These are phyloP conservation scores for Corythoichthys haematopterus DNA, from an alignment of 2,113 vertebrate species.

Conservation along the genomic window DNA sequence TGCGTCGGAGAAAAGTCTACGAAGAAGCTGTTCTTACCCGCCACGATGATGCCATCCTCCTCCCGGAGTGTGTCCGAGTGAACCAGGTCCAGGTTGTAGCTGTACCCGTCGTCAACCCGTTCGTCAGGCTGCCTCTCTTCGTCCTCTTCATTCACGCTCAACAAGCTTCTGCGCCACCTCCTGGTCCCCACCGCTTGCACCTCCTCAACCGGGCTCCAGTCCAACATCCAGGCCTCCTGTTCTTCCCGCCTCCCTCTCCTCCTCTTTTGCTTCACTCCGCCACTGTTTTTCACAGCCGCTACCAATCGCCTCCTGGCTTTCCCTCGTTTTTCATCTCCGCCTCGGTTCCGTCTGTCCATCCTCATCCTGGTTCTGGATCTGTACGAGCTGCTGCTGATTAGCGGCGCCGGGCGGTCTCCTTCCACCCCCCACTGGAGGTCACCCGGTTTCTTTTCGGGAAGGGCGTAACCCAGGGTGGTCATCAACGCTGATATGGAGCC, in stretches of 20 bases:
- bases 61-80: constrained; percentile 27
- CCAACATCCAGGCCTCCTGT: constrained; percentile 29
- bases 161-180: constrained; percentile 58
- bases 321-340: constrained; percentile 42
- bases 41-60: constrained; percentile 37
- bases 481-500: constrained; percentile 90
- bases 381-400: constrained; percentile 56
- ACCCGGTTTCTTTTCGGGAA: constrained; percentile 59
- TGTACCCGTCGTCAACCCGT: constrained; percentile 26
- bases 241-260: constrained; percentile 59
- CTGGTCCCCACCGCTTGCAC: constrained; percentile 29
- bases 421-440: constrained; percentile 13
- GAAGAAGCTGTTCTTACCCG: constrained; percentile 1
- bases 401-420: constrained; percentile 48
- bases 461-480: constrained; percentile 82
- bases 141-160: constrained; percentile 53
- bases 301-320: constrained; percentile 44
- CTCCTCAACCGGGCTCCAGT: constrained; percentile 10
- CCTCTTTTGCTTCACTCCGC: constrained; percentile 44
- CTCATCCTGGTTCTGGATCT: constrained; percentile 28
- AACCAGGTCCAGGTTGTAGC: constrained; percentile 47
- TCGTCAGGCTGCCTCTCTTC: constrained; percentile 1
- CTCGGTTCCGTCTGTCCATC: constrained; percentile 35
- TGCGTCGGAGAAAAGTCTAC: constrained; percentile 29
- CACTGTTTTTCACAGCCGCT: constrained; percentile 11